These are phyloP conservation scores for Rhagologus leucostigma DNA, from an alignment of 2,113 vertebrate species.

Conservation along the genomic window DNA sequence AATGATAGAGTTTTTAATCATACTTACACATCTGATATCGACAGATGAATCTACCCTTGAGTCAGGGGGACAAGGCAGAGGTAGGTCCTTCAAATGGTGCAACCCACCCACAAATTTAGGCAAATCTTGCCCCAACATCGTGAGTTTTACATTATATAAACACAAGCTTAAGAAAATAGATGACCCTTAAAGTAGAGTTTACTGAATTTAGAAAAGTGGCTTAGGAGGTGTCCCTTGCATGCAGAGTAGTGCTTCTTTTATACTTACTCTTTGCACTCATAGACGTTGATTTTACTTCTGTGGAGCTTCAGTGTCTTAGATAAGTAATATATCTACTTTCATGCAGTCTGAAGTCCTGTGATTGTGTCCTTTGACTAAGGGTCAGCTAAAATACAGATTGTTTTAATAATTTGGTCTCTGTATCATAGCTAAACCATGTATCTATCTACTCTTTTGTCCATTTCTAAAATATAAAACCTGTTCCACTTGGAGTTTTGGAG, in stretches of 20 bases:
- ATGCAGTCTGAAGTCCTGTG: background rate
- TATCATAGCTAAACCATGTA: background rate
- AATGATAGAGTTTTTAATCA: background rate
- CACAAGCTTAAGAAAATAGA: background rate
- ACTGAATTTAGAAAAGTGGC: background rate
- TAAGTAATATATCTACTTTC: background rate
- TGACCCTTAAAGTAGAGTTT: background rate
- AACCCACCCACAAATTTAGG: background rate
- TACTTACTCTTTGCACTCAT: background rate
- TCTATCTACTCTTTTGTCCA: background rate
- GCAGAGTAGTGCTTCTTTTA: background rate
- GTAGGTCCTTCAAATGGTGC: background rate
- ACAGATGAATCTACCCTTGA: background rate
- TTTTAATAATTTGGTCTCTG: background rate
- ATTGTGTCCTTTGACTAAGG: background rate
- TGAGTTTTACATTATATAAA: background rate
- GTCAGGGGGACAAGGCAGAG: background rate
- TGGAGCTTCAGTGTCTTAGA: background rate
- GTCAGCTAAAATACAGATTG: background rate
- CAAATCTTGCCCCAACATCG: background rate
- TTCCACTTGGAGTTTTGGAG: background rate
- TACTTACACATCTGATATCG: fast-evolving
- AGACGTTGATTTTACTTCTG: background rate
- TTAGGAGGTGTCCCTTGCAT: background rate
- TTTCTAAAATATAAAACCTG: background rate